These are phyloP conservation scores for Helicoverpa armigera DNA, from an alignment of 1,140 invertebrate genomes.

Conservation along the genomic window DNA sequence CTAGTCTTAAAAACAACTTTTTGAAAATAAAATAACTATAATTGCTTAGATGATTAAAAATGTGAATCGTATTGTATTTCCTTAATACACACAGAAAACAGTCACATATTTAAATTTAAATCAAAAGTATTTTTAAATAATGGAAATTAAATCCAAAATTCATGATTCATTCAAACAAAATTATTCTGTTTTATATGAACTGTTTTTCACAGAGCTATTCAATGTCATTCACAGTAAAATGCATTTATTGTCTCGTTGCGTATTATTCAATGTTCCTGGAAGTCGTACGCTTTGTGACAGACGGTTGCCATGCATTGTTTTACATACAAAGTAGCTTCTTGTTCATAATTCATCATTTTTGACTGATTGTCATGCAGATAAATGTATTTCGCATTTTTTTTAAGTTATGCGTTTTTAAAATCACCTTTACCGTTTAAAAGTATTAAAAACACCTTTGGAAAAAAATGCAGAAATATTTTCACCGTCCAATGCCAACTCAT, in stretches of 20 bases:
- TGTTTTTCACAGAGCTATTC: neutral
- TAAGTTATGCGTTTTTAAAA: conserved; percentile 17
- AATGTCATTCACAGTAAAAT: conserved; percentile 3
- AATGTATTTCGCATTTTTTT: conserved; percentile 26
- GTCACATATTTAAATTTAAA: too few relatives aligned
- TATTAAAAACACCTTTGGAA: conserved; percentile 11
- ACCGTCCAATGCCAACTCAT: neutral
- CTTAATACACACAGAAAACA: too few relatives aligned
- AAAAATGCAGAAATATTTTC: conserved; percentile 11
- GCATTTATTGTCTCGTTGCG: neutral
- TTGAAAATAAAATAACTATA: too few relatives aligned
- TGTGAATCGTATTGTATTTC: too few relatives aligned
- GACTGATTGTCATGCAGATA: conserved; percentile 26
- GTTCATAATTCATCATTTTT: conserved; percentile 25
- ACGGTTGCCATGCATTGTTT: conserved; percentile 27
- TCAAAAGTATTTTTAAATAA: too few relatives aligned
- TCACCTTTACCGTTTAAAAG: neutral
- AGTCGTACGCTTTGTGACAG: conserved; percentile 27
- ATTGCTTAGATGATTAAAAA: too few relatives aligned
- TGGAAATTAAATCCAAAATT: neutral
- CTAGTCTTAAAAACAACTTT: too few relatives aligned
- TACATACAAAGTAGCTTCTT: conserved; percentile 24
- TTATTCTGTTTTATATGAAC: neutral
- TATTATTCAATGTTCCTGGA: conserved; percentile 11
- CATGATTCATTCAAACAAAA: neutral